Percentiles rank a stretch among this genome's conserved stretches.
phyloP scores from a whole-genome alignment of 2,113 vertebrate species.

The Pan paniscus region DNA sequence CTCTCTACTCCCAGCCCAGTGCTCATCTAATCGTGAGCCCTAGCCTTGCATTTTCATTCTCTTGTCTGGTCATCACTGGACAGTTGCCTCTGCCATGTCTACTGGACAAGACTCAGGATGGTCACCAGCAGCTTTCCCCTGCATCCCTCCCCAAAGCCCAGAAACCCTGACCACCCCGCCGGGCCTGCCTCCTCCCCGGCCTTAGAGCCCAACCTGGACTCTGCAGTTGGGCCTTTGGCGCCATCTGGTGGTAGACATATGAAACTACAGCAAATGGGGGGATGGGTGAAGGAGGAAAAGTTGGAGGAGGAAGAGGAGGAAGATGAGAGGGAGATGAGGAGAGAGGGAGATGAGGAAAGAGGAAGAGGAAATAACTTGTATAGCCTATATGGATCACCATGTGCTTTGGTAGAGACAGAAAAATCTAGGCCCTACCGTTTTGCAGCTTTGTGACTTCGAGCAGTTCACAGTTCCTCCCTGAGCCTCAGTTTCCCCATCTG shows the following conservation, averaged over 20 bases:
- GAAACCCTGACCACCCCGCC: not conserved
- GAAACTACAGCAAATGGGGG: not conserved
- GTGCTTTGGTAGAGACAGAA: not conserved
- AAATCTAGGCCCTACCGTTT: not conserved
- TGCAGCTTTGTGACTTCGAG: not conserved
- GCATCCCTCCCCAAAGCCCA: not conserved
- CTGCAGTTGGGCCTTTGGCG: not conserved
- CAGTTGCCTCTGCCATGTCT: not conserved
- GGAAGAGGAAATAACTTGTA: not conserved
- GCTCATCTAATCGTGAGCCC: not conserved
- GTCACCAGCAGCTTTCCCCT: too few species aligned
- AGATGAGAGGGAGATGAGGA: not conserved
- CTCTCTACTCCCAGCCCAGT: not conserved
- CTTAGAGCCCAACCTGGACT: not conserved
- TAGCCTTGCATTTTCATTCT: not conserved
- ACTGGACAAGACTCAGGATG: not conserved
- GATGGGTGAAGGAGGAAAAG: not conserved
- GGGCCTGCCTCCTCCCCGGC: fast-evolving
- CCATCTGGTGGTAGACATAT: slow-evolving; percentile 18
- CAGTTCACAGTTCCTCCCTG: not conserved
- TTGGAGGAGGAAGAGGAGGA: not conserved
- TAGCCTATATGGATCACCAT: fast-evolving
- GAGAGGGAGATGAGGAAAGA: too few species aligned
- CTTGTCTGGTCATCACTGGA: not conserved
- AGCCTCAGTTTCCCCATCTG: not conserved